Evolutionary conservation across 2,797 vertebrate genomes (phyloP).

Genomic region (Todus mexicanus): DNA sequence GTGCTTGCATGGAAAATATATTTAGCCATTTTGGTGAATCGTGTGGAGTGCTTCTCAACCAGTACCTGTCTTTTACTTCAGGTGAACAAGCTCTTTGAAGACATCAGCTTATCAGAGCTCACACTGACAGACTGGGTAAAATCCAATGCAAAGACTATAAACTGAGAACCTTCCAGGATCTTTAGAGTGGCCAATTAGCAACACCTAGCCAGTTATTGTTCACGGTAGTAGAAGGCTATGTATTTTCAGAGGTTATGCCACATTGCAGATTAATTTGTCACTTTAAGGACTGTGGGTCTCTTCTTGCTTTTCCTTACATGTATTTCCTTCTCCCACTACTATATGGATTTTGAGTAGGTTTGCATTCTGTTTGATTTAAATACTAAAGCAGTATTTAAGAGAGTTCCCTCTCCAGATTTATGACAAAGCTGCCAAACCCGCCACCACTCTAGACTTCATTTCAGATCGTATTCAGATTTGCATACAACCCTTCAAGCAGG

Average conservation of each 20-base stretch:
- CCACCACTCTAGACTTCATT: not conserved
- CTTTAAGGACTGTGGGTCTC: not conserved
- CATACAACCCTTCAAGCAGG: constrained; percentile 7
- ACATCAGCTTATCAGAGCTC: not conserved
- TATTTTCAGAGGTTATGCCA: not conserved
- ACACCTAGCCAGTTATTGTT: not conserved
- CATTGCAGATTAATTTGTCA: not conserved
- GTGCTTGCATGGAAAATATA: not conserved
- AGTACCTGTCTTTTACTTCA: not conserved
- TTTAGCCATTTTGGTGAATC: not conserved
- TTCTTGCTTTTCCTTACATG: not conserved
- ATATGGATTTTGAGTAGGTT: not conserved
- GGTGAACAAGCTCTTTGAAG: not conserved
- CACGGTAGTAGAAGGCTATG: not conserved
- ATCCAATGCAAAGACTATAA: not conserved
- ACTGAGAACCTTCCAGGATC: not conserved
- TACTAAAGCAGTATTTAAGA: not conserved
- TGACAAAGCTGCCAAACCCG: constrained; percentile 36
- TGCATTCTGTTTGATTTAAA: not conserved
- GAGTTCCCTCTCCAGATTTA: not conserved
- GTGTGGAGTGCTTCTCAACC: not conserved
- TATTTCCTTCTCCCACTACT: not conserved
- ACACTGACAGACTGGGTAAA: not conserved
- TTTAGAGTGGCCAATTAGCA: not conserved
- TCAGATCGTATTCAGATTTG: constrained; percentile 13